Base-by-base conservation (phyloP, 2,888 invertebrate genomes). In the Cancer borealis region DNA sequence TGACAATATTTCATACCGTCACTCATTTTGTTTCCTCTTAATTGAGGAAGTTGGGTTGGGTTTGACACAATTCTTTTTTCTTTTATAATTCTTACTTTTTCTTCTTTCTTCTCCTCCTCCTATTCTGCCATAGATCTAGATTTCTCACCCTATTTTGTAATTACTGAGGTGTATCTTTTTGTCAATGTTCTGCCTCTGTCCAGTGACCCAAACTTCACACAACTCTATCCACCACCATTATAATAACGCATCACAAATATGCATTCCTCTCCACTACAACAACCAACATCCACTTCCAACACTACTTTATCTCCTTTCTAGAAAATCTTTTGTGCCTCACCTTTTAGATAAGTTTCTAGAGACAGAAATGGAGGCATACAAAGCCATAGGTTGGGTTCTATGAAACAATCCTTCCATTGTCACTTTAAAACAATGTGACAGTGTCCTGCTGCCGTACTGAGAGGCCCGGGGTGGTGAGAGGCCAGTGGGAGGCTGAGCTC, bases 401-500 rank as follows among this genome's bases (percentile, higher is more conserved):
- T 8, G 8, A 73, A 73, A 26, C 26, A 26, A 73, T n/a, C 73
- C 10, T 73, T n/a, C 73, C 26, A 26, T 8, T 26, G 73, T 73
- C 73, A 73, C 26, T 66, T n/a, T 8, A 73, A 73, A 26, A 26
- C 26, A 73, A 26, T 73, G 84, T 39, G 39, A 30, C 30, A 39
- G 84, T 14, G 39, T 84, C 39, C 84, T 84, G 66, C 66, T 66
- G 84, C 4, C 84, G 14, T 84, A 39, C 84, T 84, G 84, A 39
- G 39, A 30, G 30, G 39, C 39, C 84, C 30, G 21, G 66, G 84
- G 39, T n/a, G 84, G 84, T 39, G 84, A 12, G 30, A 39, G 39
- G 84, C 10, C 14, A 14, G 84, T 84, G 84, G 84, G 39, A 84
- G 84, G 84, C 84, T 39, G 39, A 84, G 84, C 84, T 84, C 84